Evolutionary conservation across 2,113 vertebrate genomes (phyloP), one percentile per base, ranked within the genome.

Genomic region (Philantomba maxwellii): DNA sequence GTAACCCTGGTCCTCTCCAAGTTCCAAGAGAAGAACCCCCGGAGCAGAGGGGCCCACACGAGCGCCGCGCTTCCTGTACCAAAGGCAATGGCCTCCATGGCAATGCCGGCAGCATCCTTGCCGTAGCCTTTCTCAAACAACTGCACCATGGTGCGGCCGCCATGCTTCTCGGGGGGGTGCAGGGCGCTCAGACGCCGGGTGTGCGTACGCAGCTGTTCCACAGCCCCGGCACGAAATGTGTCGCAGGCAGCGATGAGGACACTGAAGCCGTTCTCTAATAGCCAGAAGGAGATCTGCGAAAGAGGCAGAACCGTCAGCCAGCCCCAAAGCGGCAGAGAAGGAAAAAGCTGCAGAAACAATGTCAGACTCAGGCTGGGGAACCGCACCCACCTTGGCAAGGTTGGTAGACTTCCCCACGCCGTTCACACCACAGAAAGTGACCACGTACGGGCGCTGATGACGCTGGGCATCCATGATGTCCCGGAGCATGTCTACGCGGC

Each of bases 361-460:
- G 16, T 26, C 78, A 33, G 25, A 58, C n/a, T 0, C 16, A 25
- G 11, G n/a, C 0, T 8, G 15, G 28, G 82, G 43, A 36, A 3
- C 6, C 2, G 6, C 17, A 92, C 80, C 30, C 33, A 99, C 99
- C 99, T 99, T 99, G 97, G 99, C 99, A 92, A 99, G 98, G 97
- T 99, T 99, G 86, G 99, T 99, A 84, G 99, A 99, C 85, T 99
- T 99, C 28, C 99, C 99, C 0, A 99, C 99, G 0, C 99, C 99
- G 0, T 99, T 99, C 92, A 99, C 99, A 0, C 99, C 99, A 23
- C 99, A 99, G 87, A 99, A 99, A 2, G 99, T 99, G 51, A 99
- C 98, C 45, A 99, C 99, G 0, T 99, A 99, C 8, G 99, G 99
- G 47, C 99, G 99, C 75, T 97, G 99, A 77, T 99, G 99, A 82